These are phyloP conservation scores for Brachionus calyciflorus DNA, from an alignment of 1,140 invertebrate species.

Conservation along the genomic window DNA sequence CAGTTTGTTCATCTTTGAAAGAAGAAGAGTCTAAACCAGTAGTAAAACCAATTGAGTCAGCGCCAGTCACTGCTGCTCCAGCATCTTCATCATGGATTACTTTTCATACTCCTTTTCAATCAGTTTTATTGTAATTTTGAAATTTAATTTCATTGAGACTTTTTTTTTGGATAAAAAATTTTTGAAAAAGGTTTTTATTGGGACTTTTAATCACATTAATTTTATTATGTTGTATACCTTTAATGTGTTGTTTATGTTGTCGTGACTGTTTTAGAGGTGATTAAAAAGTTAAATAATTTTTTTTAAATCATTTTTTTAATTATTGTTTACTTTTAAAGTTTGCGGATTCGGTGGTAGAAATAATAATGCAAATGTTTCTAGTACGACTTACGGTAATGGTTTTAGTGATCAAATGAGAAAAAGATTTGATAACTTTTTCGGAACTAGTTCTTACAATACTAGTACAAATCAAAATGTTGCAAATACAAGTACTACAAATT, in stretches of 20 bases:
- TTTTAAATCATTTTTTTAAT: not conserved
- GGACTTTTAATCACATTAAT: constrained; percentile 1
- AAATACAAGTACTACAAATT: not conserved
- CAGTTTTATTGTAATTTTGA: not conserved
- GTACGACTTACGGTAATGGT: not conserved
- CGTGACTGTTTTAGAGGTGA: constrained; percentile 7
- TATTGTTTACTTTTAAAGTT: not conserved
- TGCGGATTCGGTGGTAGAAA: constrained; percentile 13
- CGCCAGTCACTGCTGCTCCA: not conserved
- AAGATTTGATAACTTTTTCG: constrained; percentile 37
- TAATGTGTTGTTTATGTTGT: constrained; percentile 12
- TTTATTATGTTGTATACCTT: not conserved
- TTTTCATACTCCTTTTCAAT: not conserved
- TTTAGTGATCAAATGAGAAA: constrained; percentile 8
- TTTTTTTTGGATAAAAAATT: no score
- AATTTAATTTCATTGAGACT: not conserved
- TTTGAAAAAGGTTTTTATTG: constrained; percentile 6
- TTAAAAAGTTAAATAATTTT: not conserved
- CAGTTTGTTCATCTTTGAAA: not conserved
- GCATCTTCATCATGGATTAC: not conserved
- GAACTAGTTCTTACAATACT: not conserved
- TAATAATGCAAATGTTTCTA: not conserved
- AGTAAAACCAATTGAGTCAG: not conserved
- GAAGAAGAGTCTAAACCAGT: not conserved
- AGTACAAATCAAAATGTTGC: not conserved